Conservation (phyloP, 2,113 vertebrate species). For the Ciconia maguari region DNA sequence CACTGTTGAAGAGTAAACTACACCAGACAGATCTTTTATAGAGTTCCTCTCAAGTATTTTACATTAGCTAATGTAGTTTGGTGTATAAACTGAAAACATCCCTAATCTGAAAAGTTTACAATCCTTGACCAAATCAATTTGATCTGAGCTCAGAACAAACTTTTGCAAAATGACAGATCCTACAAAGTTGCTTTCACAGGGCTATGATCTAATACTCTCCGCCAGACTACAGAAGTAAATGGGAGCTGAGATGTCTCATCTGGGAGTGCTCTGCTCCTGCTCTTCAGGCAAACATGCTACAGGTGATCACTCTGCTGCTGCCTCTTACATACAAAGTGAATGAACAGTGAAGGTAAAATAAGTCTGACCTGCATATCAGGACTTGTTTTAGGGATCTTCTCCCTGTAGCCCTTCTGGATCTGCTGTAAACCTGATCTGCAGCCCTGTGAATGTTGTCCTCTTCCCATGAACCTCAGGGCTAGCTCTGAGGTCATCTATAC, state of each 20-base stretch:
- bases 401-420: background rate
- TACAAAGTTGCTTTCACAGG: background rate
- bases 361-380: background rate
- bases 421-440: background rate
- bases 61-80: background rate
- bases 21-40: background rate
- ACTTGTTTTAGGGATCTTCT: background rate
- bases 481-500: background rate
- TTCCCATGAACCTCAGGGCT: background rate
- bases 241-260: accelerated
- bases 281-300: background rate
- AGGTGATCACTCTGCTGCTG: background rate
- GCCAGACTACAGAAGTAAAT: background rate
- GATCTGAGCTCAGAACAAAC: background rate
- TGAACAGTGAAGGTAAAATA: background rate
- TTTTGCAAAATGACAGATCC: background rate
- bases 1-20: background rate
- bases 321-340: background rate
- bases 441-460: background rate
- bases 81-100: background rate
- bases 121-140: background rate
- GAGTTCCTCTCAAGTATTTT: background rate
- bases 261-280: background rate
- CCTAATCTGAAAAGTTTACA: background rate
- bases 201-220: background rate